Percentiles rank a stretch among this genome's conserved stretches.
Evolutionary conservation across 1,140 invertebrate species (phyloP).

Genomic region (Leptinotarsa undecemlineata): DNA sequence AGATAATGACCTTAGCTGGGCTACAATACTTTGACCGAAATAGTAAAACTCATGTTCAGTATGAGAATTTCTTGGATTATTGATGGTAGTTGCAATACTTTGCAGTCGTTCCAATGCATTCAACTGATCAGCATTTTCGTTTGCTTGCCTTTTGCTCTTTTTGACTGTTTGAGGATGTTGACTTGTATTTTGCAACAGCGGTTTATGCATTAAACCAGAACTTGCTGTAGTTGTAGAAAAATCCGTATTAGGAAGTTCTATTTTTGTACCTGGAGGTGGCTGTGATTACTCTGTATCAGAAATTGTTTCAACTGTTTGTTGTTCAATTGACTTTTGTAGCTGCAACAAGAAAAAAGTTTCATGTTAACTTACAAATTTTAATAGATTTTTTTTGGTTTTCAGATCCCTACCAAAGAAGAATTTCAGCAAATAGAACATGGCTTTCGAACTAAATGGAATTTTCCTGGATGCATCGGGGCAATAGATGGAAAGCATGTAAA

Average conservation of each 20-base stretch:
- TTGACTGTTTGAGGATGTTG: neutral
- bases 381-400: neutral
- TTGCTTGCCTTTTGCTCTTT: neutral
- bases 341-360: neutral
- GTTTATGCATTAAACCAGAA: neutral
- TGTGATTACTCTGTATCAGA: neutral
- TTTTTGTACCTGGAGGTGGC: neutral
- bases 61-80: neutral
- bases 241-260: neutral
- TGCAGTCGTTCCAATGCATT: neutral
- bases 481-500: conserved; percentile 53
- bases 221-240: neutral
- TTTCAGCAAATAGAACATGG: neutral
- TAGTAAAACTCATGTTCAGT: conserved; percentile 5
- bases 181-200: neutral
- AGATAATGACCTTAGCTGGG: neutral
- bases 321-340: no score
- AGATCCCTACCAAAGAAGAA: conserved; percentile 9
- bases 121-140: neutral
- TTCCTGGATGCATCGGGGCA: conserved; percentile 38
- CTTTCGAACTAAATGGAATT: conserved; percentile 24
- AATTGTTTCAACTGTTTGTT: neutral
- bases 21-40: neutral
- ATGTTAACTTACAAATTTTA: neutral
- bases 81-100: neutral